Base-by-base conservation (phyloP, 2,888 invertebrate genomes). In the Ormyrus nitidulus region DNA sequence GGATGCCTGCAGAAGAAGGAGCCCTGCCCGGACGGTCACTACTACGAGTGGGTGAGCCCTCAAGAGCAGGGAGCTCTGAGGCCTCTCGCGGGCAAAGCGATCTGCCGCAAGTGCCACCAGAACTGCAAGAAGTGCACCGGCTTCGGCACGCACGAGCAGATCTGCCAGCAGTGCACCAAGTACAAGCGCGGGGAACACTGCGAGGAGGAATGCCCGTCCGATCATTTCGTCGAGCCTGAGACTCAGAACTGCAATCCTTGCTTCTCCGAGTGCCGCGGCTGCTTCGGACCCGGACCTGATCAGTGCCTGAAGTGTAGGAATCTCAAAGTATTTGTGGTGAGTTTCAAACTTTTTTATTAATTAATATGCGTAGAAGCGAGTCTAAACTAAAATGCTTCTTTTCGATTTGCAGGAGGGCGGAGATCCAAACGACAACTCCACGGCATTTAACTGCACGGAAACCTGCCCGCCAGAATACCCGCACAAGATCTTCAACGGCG, bases 81-180 rank as follows among this genome's bases (percentile, higher is more conserved):
- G 86, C 93, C 95, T 0, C 90, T 97, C 7, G 95, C 95, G 51
- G 97, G 96, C 51, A 97, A 96, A 91, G 95, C 95, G 1, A 95
- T 98, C 53, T 99, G 99, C 87, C 93, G 96, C 81, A 96, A 95
- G 89, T 99, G 99, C 88, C 97, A 99, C 91, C 94, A 96, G 0
- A 92, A 96, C 59, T 99, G 99, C 89, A 94, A 95, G 84, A 95
- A 95, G 83, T 99, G 99, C 89, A 95, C 95, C 7, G 96, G 96
- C 2, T 97, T 95, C 87, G 98, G 98, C 46, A 96, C 96, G 85
- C 96, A 97, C 85, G 94, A 95, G 85, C 94, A 94, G 87, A 95
- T 96, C 6, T 99, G 98, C 89, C 94, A 95, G 85, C 95, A 96
- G 84, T 99, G 99, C 89, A 94, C 94, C 48, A 95, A 95, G 77